A percentile compares a stretch with the other conserved stretches of the same genome.
Conservation (phyloP, 1,140 invertebrate species). For the Anastatus disparis region DNA sequence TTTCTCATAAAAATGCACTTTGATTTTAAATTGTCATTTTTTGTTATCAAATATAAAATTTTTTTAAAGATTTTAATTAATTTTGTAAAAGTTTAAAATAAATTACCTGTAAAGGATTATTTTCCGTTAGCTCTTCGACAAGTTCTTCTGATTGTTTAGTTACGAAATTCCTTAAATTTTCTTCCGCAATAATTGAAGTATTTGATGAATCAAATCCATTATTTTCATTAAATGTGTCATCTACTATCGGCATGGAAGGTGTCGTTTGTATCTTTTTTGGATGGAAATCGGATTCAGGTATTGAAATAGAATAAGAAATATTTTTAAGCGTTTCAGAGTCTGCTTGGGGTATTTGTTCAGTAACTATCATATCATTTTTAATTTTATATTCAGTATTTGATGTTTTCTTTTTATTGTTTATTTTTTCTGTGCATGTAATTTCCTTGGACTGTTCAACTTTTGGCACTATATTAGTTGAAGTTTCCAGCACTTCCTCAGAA, state of each 20-base stretch:
- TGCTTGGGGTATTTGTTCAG: background rate
- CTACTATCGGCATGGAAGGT: slow-evolving; percentile 64
- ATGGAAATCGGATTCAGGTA: slow-evolving; percentile 51
- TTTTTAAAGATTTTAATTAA: background rate
- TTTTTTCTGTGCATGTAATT: slow-evolving; percentile 44
- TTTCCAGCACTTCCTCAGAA: slow-evolving; percentile 51
- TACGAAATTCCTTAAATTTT: slow-evolving; percentile 19
- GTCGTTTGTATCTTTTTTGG: slow-evolving; percentile 50
- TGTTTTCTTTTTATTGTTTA: slow-evolving; percentile 37
- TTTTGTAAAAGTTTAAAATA: background rate
- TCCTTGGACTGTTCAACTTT: slow-evolving; percentile 53
- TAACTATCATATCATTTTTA: background rate
- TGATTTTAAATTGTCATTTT: too few relatives aligned
- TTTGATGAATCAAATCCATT: slow-evolving; percentile 35
- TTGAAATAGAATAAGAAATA: slow-evolving; percentile 59
- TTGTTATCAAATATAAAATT: background rate
- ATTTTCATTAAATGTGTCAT: slow-evolving; percentile 50
- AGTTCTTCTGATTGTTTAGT: slow-evolving; percentile 32
- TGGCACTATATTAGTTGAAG: slow-evolving; percentile 57
- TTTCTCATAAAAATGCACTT: too few relatives aligned
- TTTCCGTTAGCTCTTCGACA: slow-evolving; percentile 21
- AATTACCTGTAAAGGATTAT: slow-evolving; percentile 24
- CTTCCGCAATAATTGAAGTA: slow-evolving; percentile 2
- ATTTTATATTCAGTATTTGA: too few relatives aligned
- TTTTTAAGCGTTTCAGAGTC: slow-evolving; percentile 37